phyloP scores from a whole-genome alignment of 2,888 invertebrate genomes.

The Agonopterix alstromeriana region DNA sequence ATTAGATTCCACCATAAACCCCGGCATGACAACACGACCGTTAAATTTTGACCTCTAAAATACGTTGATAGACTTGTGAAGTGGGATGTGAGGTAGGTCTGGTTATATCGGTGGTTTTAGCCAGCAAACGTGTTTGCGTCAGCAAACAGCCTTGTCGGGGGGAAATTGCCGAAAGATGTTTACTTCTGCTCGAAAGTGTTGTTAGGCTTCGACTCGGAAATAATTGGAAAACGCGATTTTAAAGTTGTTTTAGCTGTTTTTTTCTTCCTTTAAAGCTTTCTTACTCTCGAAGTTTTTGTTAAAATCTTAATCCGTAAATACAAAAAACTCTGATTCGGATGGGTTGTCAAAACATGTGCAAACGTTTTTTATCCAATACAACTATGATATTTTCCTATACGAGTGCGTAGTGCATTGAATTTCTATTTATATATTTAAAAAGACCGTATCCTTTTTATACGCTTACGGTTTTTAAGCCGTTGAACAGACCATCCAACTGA shows the following conservation, averaged over 20 bases:
- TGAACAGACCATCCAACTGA: no score
- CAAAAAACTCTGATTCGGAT: neutral
- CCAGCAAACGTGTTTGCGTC: constrained; percentile 39
- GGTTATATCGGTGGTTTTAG: constrained; percentile 24
- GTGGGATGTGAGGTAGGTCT: constrained; percentile 22
- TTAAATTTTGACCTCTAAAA: constrained; percentile 47
- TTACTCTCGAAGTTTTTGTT: no score
- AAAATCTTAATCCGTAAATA: neutral
- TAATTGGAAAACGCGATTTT: constrained; percentile 50
- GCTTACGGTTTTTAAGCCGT: no score
- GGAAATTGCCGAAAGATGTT: constrained; percentile 54
- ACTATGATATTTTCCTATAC: no score
- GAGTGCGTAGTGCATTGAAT: no score
- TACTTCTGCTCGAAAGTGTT: constrained; percentile 31
- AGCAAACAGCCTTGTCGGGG: constrained; percentile 42
- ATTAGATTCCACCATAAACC: constrained; percentile 61
- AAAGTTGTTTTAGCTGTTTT: constrained; percentile 12
- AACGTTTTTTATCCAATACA: no score
- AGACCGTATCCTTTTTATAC: no score
- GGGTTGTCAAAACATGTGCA: no score
- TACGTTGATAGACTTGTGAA: constrained; percentile 14
- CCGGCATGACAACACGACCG: constrained; percentile 37
- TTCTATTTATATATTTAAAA: no score
- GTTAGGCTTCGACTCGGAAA: constrained; percentile 24
- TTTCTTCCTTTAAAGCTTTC: neutral